These are phyloP conservation scores for Chrysopilus asiliformis DNA, from an alignment of 2,888 invertebrate genomes.

Conservation along the genomic window DNA sequence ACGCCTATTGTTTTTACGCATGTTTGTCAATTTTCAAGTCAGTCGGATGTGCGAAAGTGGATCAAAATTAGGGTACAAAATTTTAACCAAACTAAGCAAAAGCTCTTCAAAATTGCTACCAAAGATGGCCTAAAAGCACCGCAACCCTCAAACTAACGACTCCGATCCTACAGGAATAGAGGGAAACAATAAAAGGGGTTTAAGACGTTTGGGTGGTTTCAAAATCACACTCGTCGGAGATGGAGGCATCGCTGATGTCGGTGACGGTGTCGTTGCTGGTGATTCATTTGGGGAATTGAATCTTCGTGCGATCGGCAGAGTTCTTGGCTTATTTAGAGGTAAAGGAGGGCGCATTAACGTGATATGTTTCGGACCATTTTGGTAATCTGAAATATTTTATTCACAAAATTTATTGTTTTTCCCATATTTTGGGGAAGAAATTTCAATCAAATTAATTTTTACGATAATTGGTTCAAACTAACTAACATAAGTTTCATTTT, in stretches of 20 bases:
- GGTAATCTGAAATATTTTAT: constrained; percentile 35
- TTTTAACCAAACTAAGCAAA: too few species aligned
- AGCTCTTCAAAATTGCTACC: too few species aligned
- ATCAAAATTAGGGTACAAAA: too few species aligned
- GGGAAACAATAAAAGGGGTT: constrained; percentile 7
- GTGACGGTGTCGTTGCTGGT: background rate
- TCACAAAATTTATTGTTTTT: constrained; percentile 1
- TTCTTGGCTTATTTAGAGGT: background rate
- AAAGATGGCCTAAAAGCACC: too few species aligned
- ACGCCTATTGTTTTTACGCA: too few species aligned
- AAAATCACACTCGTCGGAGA: constrained; percentile 5
- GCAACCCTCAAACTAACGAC: constrained; percentile 2
- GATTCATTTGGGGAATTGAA: too few species aligned
- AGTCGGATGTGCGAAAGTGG: too few species aligned
- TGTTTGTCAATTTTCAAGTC: too few species aligned
- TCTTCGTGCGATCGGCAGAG: too few species aligned
- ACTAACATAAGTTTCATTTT: too few species aligned
- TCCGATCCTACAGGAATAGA: constrained; percentile 6
- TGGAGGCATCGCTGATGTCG: constrained; percentile 1
- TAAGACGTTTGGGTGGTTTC: constrained; percentile 8
- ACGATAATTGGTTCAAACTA: background rate
- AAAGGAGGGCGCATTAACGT: constrained; percentile 19
- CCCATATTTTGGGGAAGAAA: background rate
- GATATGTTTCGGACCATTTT: constrained; percentile 33
- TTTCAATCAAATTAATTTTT: background rate